Percentiles rank a stretch among this genome's conserved stretches.
phyloP scores from a whole-genome alignment of 1,140 invertebrate species.

The Monochamus saltuarius region DNA sequence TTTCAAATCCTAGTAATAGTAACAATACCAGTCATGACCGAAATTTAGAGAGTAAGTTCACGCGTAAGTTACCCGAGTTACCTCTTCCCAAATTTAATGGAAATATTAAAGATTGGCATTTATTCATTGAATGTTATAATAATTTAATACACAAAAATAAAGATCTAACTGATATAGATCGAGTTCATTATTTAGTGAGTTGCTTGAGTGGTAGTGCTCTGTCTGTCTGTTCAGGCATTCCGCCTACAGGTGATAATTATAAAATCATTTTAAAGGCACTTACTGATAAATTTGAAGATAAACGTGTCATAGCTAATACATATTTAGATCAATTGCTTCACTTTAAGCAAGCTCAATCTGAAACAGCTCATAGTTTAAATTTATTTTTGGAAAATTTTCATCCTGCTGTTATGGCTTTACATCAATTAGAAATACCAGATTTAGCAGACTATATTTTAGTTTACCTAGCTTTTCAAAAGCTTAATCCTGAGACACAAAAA shows the following conservation, averaged over 20 bases:
- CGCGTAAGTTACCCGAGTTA: too few species aligned
- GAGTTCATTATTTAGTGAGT: constrained; percentile 9
- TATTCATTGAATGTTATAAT: neutral
- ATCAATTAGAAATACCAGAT: neutral
- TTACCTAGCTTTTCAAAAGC: neutral
- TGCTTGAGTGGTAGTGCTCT: constrained; percentile 6
- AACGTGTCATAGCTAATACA: constrained; percentile 3
- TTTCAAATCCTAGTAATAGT: too few species aligned
- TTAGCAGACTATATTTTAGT: constrained; percentile 5
- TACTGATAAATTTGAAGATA: neutral
- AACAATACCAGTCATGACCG: too few species aligned
- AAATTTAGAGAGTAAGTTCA: too few species aligned
- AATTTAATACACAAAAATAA: constrained; percentile 13
- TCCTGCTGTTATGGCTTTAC: constrained; percentile 1
- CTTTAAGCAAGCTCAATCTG: neutral
- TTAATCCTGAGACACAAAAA: neutral
- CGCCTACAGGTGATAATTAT: constrained; percentile 10
- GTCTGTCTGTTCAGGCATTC: constrained; percentile 1
- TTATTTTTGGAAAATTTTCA: constrained; percentile 16
- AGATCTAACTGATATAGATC: constrained; percentile 5
- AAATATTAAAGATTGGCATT: too few species aligned
- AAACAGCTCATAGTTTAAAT: neutral
- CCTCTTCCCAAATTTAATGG: too few species aligned
- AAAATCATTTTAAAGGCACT: constrained; percentile 1
- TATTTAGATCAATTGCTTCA: neutral